Evolutionary conservation across 2,888 invertebrate genomes (phyloP), one percentile per base, ranked within the genome.

Genomic region (Hylaea fasciaria): DNA sequence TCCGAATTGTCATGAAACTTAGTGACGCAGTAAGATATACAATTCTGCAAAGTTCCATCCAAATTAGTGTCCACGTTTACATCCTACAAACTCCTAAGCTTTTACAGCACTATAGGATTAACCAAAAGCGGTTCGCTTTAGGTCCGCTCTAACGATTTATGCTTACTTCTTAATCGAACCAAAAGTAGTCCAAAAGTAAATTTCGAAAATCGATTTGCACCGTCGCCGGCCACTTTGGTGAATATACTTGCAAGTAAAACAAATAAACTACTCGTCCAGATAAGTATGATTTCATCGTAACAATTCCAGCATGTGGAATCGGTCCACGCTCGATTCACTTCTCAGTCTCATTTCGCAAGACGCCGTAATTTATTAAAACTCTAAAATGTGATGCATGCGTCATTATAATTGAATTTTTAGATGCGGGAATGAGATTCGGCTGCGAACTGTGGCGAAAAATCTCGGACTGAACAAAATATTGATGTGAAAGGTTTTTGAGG

Each of bases 211-310:
- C 22, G 22, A 61, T 56, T 44, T 52, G 52, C 40, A 39, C 37
- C 39, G 52, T 48, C 59, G 13, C 16, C n/a, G 11, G 32, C 43
- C 51, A 46, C 59, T 32, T 0, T 41, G 29, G 35, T 17, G 29
- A 16, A 35, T 46, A 35, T 46, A 51, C 50, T 55, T n/a, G 28
- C 55, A 35, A 35, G 8, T 32, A 52, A 51, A 32, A 61, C 40
- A 62, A 56, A 57, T 35, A 51, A 47, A 61, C 57, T 56, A 37
- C 13, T 46, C 44, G 50, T 62, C 45, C 14, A 60, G 53, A 60
- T 60, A 57, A 57, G 57, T 64, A 62, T 64, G 58, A 51, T 62
- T 62, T 53, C 49, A 58, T 62, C 35, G 50, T 1, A 46, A 55
- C 55, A 55, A 62, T 58, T 52, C 59, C 62, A 62, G 41, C 48